Evolutionary conservation across 2,113 vertebrate genomes (phyloP).

Genomic region (Nematolebias whitei): DNA sequence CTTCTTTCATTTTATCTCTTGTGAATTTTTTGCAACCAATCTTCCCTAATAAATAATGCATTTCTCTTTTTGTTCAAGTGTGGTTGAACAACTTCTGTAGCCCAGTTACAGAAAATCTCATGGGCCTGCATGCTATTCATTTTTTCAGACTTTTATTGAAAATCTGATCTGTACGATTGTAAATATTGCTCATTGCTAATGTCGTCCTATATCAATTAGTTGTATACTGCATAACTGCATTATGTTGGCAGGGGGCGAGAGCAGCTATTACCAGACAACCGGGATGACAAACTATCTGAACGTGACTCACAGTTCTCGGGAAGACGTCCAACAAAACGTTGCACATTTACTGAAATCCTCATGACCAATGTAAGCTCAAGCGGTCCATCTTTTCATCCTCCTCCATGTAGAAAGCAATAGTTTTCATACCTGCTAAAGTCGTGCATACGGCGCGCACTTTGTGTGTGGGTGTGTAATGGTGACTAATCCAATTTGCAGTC

Average conservation of each 20-base stretch:
- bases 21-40: no score
- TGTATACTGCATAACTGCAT: slow-evolving; percentile 1
- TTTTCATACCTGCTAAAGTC: slow-evolving; percentile 41
- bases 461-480: slow-evolving; percentile 74
- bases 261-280: slow-evolving; percentile 10
- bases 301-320: slow-evolving; percentile 51
- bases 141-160: no score
- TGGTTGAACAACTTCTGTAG: no score
- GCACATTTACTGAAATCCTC: slow-evolving; percentile 47
- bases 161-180: neutral
- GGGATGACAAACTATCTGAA: slow-evolving; percentile 38
- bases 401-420: slow-evolving; percentile 38
- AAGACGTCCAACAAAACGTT: slow-evolving; percentile 34
- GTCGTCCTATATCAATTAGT: neutral
- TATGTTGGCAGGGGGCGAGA: slow-evolving; percentile 8
- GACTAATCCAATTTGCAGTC: slow-evolving; percentile 81
- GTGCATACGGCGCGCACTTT: slow-evolving; percentile 34
- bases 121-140: neutral
- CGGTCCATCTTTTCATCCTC: slow-evolving; percentile 48
- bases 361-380: slow-evolving; percentile 32
- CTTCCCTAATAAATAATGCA: no score
- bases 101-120: no score
- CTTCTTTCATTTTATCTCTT: no score
- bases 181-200: neutral
- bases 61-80: no score